A percentile compares a stretch with the other conserved stretches of the same genome.
Conservation (phyloP, 2,113 vertebrate species). For the Osmerus eperlanus region DNA sequence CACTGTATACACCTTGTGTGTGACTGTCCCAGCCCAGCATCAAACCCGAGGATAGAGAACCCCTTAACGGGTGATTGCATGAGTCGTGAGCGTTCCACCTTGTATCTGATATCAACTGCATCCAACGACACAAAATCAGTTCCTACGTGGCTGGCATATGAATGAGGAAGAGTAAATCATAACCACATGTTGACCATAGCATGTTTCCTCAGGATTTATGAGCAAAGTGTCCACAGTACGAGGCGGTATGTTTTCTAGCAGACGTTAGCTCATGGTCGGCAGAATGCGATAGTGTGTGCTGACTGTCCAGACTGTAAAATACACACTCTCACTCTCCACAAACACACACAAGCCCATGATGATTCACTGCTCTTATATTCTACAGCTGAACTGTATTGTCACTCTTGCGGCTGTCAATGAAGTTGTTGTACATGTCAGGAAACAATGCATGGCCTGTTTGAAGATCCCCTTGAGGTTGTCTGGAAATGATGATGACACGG, state of each 20-base stretch:
- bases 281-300: background rate
- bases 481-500: conserved; percentile 33
- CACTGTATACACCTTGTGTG: background rate
- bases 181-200: conserved; percentile 28
- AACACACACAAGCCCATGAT: background rate
- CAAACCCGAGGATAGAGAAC: no score
- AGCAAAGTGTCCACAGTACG: background rate
- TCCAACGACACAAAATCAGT: no score
- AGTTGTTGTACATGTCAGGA: background rate
- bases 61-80: no score
- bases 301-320: background rate
- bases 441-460: background rate
- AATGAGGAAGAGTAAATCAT: conserved; percentile 26
- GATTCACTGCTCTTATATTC: background rate
- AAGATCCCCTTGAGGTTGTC: conserved; percentile 23
- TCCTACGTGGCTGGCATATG: background rate
- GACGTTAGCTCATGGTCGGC: conserved; percentile 24
- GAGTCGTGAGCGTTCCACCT: no score
- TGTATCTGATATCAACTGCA: no score
- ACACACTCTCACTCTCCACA: background rate
- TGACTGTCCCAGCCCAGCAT: background rate
- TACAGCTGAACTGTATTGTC: conserved; percentile 9
- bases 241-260: conserved; percentile 14
- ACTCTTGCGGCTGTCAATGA: background rate
- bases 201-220: background rate